Conservation (phyloP, 1,140 invertebrate species). For the Pseudomyrmex cubaensis region DNA sequence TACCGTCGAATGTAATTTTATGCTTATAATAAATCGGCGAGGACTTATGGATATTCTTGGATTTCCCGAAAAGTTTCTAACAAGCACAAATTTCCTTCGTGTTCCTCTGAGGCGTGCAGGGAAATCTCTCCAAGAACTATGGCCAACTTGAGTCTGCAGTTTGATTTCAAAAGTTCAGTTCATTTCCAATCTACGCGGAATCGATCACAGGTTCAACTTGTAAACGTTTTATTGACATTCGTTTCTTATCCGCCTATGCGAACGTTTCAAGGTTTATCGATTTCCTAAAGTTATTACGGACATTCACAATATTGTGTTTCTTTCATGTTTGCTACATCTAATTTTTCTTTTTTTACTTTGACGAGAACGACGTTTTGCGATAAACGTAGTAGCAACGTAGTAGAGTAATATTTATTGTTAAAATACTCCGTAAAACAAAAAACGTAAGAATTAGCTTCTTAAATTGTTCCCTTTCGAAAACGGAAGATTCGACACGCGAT, state of each 20-base stretch:
- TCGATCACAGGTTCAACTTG: constrained; percentile 4
- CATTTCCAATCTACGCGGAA: constrained; percentile 59
- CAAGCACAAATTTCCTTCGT: neutral
- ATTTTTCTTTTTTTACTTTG: neutral
- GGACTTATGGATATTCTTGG: neutral
- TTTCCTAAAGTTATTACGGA: neutral
- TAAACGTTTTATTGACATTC: constrained; percentile 49
- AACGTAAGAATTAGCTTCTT: too few species aligned
- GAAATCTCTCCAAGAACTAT: constrained; percentile 22
- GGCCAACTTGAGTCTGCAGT: constrained; percentile 49
- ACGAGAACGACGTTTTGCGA: neutral
- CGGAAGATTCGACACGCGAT: neutral
- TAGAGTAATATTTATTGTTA: neutral
- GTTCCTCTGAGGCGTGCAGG: constrained; percentile 6
- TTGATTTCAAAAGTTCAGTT: constrained; percentile 69
- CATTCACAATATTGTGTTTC: neutral
- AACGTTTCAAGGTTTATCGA: neutral
- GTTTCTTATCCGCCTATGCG: neutral
- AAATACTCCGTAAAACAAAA: too few species aligned
- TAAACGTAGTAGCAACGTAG: neutral
- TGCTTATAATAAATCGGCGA: neutral
- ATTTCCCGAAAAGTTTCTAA: constrained; percentile 16
- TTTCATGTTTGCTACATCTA: too few species aligned
- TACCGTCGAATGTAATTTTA: constrained; percentile 11
- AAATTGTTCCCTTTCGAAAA: neutral